Evolutionary conservation across 2,888 invertebrate species (phyloP), one percentile per base, ranked within the genome.

Genomic region (Meliscaeva auricollis): DNA sequence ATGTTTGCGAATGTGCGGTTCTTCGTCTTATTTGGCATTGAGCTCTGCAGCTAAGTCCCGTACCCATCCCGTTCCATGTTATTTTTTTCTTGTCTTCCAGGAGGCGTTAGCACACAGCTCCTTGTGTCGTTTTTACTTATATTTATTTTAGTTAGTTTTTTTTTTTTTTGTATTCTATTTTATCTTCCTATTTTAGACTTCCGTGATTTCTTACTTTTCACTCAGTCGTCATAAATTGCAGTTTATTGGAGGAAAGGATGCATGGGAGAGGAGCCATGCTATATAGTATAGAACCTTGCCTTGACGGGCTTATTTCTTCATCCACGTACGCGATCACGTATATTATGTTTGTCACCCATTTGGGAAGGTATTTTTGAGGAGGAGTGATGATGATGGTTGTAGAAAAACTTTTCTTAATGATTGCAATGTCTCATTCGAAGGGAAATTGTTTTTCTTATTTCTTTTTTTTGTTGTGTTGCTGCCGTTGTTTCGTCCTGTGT

Each of bases 131-230:
- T 20, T 68, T 78, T 62, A 70, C 75, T 70, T 75, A 76, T 80
- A 76, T 84, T 79, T 84, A 70, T 84, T 84, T 81, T 41, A 76
- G 70, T 72, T 76, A 56, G 50, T 58, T 48, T 41, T 50, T 79
- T 46, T 54, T 15, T 62, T 60, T 62, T 60, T n/a, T 26, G 35
- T 26, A 26, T 38, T 38, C 38, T 38, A 44, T 62, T 60, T 62
- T 62, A 62, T 62, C 30, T 46, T 62, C 44, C 62, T 62, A 41
- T 60, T 35, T 26, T 72, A 72, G 76, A 81, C 81, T 85, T 85
- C 76, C 85, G 81, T 85, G 85, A 85, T 85, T 85, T 85, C 85
- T 85, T 85, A 85, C 85, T 85, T 85, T 81, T 77, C 85, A 77
- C 81, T 81, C 81, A 69, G 81, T 85, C 81, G 85, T 85, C 81